Conservation (phyloP, 1,140 invertebrate genomes). For the Augochlora pura region DNA sequence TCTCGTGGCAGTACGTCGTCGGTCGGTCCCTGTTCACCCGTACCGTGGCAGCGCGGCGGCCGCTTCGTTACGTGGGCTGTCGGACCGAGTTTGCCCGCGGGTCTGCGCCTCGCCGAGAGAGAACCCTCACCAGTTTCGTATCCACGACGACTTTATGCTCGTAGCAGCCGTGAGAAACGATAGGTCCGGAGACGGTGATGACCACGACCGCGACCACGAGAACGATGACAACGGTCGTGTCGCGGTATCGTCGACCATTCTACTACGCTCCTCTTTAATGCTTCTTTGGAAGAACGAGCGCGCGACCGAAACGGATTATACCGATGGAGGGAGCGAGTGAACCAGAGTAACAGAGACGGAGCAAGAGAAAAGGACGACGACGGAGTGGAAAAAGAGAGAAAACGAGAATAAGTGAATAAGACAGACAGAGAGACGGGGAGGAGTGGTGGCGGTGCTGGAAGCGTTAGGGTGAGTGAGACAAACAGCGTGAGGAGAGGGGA, state of each 20-base stretch:
- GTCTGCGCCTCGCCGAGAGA: neutral
- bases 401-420: slow-evolving; percentile 37
- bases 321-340: slow-evolving; percentile 8
- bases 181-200: neutral
- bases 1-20: slow-evolving; percentile 68
- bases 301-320: neutral
- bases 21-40: slow-evolving; percentile 9
- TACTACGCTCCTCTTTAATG: slow-evolving; percentile 34
- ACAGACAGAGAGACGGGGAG: neutral
- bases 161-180: neutral
- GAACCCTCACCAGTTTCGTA: slow-evolving; percentile 1
- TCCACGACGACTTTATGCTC: slow-evolving; percentile 20
- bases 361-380: neutral
- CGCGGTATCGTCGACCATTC: slow-evolving; percentile 58
- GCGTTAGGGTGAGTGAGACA: slow-evolving; percentile 9
- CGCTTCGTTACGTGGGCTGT: slow-evolving; percentile 20
- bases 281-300: slow-evolving; percentile 21
- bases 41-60: neutral
- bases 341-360: slow-evolving; percentile 9
- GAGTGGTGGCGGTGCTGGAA: too few species aligned
- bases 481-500: neutral
- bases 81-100: neutral
- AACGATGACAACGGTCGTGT: slow-evolving; percentile 36
- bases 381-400: slow-evolving; percentile 16
- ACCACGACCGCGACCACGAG: slow-evolving; percentile 12